Evolutionary conservation across 37 sponge, comb jelly and placozoan genomes (phyloP).

Genomic region (Ianthella basta): DNA sequence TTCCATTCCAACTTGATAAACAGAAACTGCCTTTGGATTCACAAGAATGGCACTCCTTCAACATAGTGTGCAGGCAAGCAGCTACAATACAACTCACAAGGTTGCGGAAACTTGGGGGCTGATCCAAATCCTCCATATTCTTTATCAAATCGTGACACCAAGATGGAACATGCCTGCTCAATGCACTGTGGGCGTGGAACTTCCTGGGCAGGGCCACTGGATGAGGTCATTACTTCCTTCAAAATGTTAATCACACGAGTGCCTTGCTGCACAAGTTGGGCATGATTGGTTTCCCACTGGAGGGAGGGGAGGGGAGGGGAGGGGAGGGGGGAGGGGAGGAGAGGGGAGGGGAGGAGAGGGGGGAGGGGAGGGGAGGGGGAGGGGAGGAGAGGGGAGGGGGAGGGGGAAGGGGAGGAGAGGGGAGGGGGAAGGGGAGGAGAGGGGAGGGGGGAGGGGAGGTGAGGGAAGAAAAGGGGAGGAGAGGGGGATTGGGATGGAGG

Average conservation of each 20-base stretch:
- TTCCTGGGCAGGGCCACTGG: background rate
- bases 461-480: background rate
- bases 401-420: background rate
- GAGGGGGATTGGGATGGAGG: too few species aligned
- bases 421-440: background rate
- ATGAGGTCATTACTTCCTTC: background rate
- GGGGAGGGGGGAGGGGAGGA: background rate
- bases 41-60: too few species aligned
- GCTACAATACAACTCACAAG: slow-evolving; percentile 42
- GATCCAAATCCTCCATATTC: slow-evolving; percentile 73
- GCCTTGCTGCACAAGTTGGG: background rate
- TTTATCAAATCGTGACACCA: slow-evolving; percentile 51
- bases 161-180: slow-evolving; percentile 42
- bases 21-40: too few species aligned
- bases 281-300: slow-evolving; percentile 1
- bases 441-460: background rate
- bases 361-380: background rate
- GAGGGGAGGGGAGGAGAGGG: background rate
- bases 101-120: slow-evolving; percentile 83
- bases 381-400: too few species aligned
- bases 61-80: background rate
- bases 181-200: slow-evolving; percentile 44
- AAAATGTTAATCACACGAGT: slow-evolving; percentile 10
- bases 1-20: too few species aligned
- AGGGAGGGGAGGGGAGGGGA: slow-evolving; percentile 6